Base-by-base conservation (phyloP, 2,797 vertebrate genomes). In the Clarias laeviceps region DNA sequence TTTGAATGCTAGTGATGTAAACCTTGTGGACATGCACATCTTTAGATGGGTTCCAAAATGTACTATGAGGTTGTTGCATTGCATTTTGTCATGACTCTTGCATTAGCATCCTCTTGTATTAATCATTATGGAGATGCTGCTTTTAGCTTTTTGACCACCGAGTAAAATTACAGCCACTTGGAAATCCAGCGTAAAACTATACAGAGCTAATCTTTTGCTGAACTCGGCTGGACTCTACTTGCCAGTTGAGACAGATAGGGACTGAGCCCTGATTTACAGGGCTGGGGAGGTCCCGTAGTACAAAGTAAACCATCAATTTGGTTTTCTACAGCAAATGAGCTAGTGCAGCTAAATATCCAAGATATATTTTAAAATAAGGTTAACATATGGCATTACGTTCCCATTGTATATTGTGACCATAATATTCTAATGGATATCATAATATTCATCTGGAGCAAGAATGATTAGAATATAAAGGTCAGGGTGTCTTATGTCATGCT, bases 121-220 rank as follows among this genome's bases (percentile, higher is more conserved):
- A 62, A n/a, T 50, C 65, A 15, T 79, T 70, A 72, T 66, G 77
- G 59, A 54, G 69, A 80, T 34, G 81, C 66, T 57, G 9, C 27
- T 62, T 80, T 82, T 86, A 85, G 68, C 80, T 61, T 61, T 66
- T 85, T 6, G 69, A 82, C 61, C 80, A 74, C 70, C 11, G 85
- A 84, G 54, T 83, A 87, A 89, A 88, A 90, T 88, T 87, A 90
- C 56, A 82, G 80, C 74, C 82, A 80, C 59, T 77, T 74, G 72
- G 88, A 89, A 89, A 88, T 89, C 83, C 87, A 83, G 78, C 78
- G 89, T 89, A 90, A 90, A 90, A 82, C 85, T 87, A 90, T 85
- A 88, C 82, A 50, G 65, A 90, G 83, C 86, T 88, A 88, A 90
- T 88, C 85, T 89, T 89, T 89, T 73, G 76, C 79, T 74, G n/a